Conservation (phyloP, 2,113 vertebrate species). For the Psilopsiagon aymara region DNA sequence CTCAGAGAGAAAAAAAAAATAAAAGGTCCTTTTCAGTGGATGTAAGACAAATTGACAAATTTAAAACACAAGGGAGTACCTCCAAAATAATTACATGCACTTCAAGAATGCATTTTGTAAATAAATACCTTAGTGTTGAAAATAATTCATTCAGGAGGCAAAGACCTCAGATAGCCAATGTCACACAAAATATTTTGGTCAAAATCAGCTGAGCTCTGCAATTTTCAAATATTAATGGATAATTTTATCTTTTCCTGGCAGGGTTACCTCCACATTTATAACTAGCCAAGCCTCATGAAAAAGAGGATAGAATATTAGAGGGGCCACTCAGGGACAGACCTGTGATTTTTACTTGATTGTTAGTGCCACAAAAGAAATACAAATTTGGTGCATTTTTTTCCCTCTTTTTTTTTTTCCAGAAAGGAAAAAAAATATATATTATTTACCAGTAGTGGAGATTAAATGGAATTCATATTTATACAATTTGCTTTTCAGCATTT, state of each 20-base stretch:
- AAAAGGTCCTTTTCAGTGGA: not conserved
- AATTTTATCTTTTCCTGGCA: not conserved
- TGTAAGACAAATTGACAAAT: not conserved
- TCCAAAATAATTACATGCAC: not conserved
- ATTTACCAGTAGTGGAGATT: not conserved
- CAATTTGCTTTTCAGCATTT: not conserved
- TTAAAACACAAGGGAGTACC: not conserved
- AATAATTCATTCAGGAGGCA: rapidly evolving
- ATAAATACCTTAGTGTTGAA: not conserved
- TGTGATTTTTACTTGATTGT: not conserved
- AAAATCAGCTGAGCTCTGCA: not conserved
- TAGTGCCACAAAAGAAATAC: not conserved
- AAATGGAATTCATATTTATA: not conserved
- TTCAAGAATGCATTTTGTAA: not conserved
- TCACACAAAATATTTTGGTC: not conserved
- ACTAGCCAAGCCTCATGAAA: not conserved
- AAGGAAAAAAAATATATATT: not conserved
- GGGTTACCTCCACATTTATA: not conserved
- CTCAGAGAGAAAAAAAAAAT: not conserved
- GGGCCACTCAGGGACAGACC: not conserved
- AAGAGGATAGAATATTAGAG: not conserved
- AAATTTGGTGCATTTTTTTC: not conserved
- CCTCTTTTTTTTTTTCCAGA: too few relatives aligned
- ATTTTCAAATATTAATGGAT: not conserved
- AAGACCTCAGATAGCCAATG: not conserved